phyloP scores from a whole-genome alignment of 2,797 vertebrate species.

The Acanthopagrus latus region DNA sequence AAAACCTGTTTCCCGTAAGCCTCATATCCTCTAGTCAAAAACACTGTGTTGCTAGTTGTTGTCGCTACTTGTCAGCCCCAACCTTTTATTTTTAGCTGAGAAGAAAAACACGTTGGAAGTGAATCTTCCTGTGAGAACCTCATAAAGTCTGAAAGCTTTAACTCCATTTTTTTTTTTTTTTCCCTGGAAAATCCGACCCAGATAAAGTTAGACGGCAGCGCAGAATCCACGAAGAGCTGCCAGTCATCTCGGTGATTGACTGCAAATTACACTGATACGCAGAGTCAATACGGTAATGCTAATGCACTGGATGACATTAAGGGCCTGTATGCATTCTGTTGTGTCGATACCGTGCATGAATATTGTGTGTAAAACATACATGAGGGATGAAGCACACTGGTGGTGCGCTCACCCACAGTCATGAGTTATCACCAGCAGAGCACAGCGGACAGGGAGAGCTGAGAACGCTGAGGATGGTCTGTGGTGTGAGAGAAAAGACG shows the following conservation, averaged over 20 bases:
- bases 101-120: background rate
- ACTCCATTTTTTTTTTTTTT: slow-evolving; percentile 8
- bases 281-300: slow-evolving; percentile 26
- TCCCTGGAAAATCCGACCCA: slow-evolving; percentile 19
- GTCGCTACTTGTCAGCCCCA: background rate
- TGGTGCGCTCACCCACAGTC: slow-evolving; percentile 10
- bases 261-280: background rate
- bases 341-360: slow-evolving; percentile 5
- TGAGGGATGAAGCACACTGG: slow-evolving; percentile 8
- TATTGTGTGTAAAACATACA: slow-evolving; percentile 26
- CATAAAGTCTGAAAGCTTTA: slow-evolving; percentile 21
- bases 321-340: no score
- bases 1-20: background rate
- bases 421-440: slow-evolving; percentile 22
- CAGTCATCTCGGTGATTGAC: background rate
- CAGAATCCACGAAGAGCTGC: background rate
- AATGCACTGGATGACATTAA: slow-evolving; percentile 13
- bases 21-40: background rate
- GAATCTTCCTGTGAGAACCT: slow-evolving; percentile 6
- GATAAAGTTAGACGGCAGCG: background rate
- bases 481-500: slow-evolving; percentile 10
- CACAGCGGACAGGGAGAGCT: slow-evolving; percentile 1
- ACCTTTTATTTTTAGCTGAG: background rate
- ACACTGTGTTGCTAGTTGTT: background rate
- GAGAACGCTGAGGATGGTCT: background rate